phyloP scores from a whole-genome alignment of 2,888 invertebrate genomes.

The Neoitamus cyanurus region DNA sequence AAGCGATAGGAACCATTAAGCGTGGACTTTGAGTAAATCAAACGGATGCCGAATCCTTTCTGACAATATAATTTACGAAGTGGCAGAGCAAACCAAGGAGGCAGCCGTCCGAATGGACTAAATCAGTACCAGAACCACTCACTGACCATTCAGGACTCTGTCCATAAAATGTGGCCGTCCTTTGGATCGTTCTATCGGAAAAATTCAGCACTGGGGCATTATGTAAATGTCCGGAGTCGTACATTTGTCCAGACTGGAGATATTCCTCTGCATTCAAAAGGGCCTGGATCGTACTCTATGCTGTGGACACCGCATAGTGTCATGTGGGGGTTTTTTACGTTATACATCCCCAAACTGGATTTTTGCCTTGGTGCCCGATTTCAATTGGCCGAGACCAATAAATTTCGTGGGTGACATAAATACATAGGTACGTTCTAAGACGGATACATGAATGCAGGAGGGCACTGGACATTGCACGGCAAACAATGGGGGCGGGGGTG shows the following conservation, averaged over 20 bases:
- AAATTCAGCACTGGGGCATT: slow-evolving; percentile 21
- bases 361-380: neutral
- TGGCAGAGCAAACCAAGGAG: neutral
- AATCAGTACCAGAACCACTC: slow-evolving; percentile 35
- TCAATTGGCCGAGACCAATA: slow-evolving; percentile 30
- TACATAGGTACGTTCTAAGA: slow-evolving; percentile 13
- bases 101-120: neutral
- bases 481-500: neutral
- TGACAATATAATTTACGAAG: slow-evolving; percentile 27
- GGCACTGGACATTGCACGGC: neutral
- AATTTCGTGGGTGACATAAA: slow-evolving; percentile 38
- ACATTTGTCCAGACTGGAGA: slow-evolving; percentile 5
- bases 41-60: neutral
- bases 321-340: neutral
- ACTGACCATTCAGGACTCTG: neutral
- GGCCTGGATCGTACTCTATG: neutral
- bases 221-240: slow-evolving; percentile 28
- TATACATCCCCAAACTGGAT: neutral
- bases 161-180: slow-evolving; percentile 9
- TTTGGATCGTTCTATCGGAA: slow-evolving; percentile 26
- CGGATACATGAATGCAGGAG: slow-evolving; percentile 23
- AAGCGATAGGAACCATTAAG: neutral
- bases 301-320: neutral
- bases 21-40: slow-evolving; percentile 2
- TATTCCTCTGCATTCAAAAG: neutral